A percentile compares a stretch with the other conserved stretches of the same genome.
Conservation (phyloP, 2,888 invertebrate species). For the Oligia latruncula region DNA sequence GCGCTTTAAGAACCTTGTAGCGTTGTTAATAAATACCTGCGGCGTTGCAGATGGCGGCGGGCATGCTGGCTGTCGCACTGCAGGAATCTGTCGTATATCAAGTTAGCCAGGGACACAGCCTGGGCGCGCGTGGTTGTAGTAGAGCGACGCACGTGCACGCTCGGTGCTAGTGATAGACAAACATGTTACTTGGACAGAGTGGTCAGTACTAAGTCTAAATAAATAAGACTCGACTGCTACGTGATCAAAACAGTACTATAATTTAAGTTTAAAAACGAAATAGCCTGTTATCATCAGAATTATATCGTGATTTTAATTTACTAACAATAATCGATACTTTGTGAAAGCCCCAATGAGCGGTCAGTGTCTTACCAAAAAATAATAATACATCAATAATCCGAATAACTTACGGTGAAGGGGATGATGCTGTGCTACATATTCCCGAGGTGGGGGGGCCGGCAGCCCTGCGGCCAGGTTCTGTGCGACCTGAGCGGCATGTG, state of each 20-base stretch:
- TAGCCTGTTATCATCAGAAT: neutral
- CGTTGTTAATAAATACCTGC: slow-evolving; percentile 70
- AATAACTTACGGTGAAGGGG: slow-evolving; percentile 3
- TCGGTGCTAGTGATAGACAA: slow-evolving; percentile 60
- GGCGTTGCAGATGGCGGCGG: slow-evolving; percentile 73
- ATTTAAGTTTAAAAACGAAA: neutral
- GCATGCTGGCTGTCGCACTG: slow-evolving; percentile 78
- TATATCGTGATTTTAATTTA: neutral
- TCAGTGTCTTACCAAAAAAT: neutral
- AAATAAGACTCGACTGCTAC: neutral
- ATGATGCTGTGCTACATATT: neutral
- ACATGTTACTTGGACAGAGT: neutral
- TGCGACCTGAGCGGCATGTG: slow-evolving; percentile 8
- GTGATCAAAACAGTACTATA: neutral
- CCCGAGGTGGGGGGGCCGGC: slow-evolving; percentile 1
- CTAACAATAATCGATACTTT: neutral
- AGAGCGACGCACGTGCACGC: slow-evolving; percentile 69
- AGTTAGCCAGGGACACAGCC: slow-evolving; percentile 67
- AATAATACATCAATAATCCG: neutral
- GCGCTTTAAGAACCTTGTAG: neutral
- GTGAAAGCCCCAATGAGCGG: no score
- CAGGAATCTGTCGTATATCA: slow-evolving; percentile 79
- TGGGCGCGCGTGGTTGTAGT: slow-evolving; percentile 66
- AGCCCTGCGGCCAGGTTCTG: slow-evolving; percentile 7
- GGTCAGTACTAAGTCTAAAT: neutral